Evolutionary conservation across 2,888 invertebrate species (phyloP), one percentile per base, ranked within the genome.

Genomic region (Agrotis segetum): DNA sequence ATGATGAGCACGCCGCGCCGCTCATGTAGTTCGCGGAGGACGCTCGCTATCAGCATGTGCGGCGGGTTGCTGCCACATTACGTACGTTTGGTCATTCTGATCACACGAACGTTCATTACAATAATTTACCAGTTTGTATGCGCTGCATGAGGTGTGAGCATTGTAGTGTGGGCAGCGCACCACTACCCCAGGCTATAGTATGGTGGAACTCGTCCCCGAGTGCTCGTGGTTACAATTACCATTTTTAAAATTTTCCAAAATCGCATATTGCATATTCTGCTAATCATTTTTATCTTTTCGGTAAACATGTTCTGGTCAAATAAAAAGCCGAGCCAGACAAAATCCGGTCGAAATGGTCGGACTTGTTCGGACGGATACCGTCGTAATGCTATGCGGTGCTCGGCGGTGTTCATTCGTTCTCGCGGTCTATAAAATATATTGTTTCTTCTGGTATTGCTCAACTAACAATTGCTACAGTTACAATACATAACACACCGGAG

Each of bases 361-460:
- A 34, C 34, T 56, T 3, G 7, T 46, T 16, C 46, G 16, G 46
- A 16, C 14, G 4, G n/a, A 34, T 16, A 1, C 16, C n/a, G 29
- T 6, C 17, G 47, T 19, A 1, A 0, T 6, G 0, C 29, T 46
- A 9, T 14, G 50, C 44, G 14, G 14, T 7, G 14, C 34, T 50
- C 34, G n/a, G 58, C 50, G 14, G 9, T 13, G 17, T 55, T 34
- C 44, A 24, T 65, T n/a, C 66, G 16, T 46, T 6, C 49, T 9
- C 46, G 56, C 46, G 16, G 53, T 11, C 14, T 40, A 50, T 50
- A 24, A 47, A 24, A 19, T 73, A 24, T 47, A n/a, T n/a, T n/a
- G 40, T 24, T 73, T 79, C 63, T 80, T 75, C 71, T 67, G 65
- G 56, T 67, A 40, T 81, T 71, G 65, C 65, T 59, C 67, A 65